A percentile compares a stretch with the other conserved stretches of the same genome.
phyloP scores from a whole-genome alignment of 2,797 vertebrate species.

The Tokudaia tokunoshimensis region DNA sequence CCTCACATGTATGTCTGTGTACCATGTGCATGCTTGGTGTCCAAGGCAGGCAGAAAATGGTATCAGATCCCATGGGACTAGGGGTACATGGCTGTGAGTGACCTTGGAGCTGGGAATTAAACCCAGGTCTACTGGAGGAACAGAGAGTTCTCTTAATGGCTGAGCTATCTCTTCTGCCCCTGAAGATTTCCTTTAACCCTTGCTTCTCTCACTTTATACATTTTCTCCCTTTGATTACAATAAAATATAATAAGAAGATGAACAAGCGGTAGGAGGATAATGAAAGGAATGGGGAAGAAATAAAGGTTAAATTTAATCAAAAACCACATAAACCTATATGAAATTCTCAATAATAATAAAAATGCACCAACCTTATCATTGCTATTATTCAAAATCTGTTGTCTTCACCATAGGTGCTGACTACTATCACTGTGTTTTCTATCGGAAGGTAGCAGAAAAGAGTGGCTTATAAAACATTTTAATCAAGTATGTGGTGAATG shows the following conservation, averaged over 20 bases:
- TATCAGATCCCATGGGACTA: background rate
- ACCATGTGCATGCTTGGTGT: background rate
- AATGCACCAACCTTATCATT: background rate
- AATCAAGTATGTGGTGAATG: conserved; percentile 57
- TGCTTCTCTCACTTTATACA: background rate
- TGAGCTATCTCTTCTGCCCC: background rate
- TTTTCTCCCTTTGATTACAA: background rate
- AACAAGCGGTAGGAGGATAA: background rate
- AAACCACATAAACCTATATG: background rate
- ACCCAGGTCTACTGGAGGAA: background rate
- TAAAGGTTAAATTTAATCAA: background rate
- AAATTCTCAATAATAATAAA: conserved; percentile 19
- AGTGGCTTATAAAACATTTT: conserved; percentile 34
- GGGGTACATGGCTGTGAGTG: background rate
- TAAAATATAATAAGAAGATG: background rate
- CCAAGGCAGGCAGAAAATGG: background rate
- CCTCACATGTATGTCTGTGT: background rate
- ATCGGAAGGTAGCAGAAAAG: conserved; percentile 38
- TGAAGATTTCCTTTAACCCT: background rate
- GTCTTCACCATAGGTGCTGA: conserved; percentile 4
- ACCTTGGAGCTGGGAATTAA: background rate
- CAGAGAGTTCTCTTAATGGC: background rate
- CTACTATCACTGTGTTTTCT: conserved; percentile 35
- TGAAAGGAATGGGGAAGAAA: background rate
- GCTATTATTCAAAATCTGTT: conserved; percentile 36